Base-by-base conservation (phyloP, 2,888 invertebrate species). In the Cistogaster globosa region DNA sequence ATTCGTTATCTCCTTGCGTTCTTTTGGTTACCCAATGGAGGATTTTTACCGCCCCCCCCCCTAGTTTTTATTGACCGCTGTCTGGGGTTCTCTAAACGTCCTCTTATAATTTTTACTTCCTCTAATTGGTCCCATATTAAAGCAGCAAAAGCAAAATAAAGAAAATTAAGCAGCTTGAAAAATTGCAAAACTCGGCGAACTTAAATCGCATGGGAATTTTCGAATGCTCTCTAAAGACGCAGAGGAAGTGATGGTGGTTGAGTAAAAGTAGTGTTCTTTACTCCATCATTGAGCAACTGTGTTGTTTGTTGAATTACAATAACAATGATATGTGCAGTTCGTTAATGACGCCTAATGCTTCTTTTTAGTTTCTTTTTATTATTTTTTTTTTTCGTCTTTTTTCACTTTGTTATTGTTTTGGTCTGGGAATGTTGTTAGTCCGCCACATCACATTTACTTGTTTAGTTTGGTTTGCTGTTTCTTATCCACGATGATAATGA, bases 341-440 rank as follows among this genome's bases (percentile, higher is more conserved):
- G 32, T 18, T 38, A 53, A 63, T 45, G 53, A 48, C 48, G 68
- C 38, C 16, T 45, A 36, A 32, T 77, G 55, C 42, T 72, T 55
- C 65, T 57, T 51, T 58, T 48, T 68, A n/a, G 38, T 72, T 38
- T 45, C 11, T 16, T 32, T 5, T 32, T 32, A 32, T 32, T 32
- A 32, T 8, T 32, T 32, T 74, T 55, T 51, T 58, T 58, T 63
- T 55, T 79, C 45, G 22, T 45, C 48, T 58, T 20, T 22, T 58
- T 71, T 57, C 12, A 42, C 76, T 62, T 82, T 81, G 69, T 82
- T 86, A 81, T 78, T 86, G 86, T 86, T 87, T 84, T 87, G 87
- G 84, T 86, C 87, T 86, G 87, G 87, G 84, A 87, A 87, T 87
- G 87, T 71, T 81, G 82, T 87, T 80, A 72, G 67, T 83, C 80